Conservation (phyloP, 2,888 invertebrate genomes). For the Cerastis leucographa region DNA sequence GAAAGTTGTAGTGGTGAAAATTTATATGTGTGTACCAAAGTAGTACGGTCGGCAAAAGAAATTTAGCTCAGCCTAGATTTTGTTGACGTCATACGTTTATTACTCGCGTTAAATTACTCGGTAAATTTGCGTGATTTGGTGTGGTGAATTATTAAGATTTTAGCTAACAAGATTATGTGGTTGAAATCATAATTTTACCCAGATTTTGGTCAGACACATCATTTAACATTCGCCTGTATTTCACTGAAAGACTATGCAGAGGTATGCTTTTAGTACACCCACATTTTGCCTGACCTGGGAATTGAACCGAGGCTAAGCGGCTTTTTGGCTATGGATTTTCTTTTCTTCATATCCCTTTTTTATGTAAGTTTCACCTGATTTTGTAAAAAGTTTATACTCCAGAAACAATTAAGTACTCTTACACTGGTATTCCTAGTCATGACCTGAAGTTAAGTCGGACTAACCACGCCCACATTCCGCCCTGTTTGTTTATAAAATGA, state of each 20-base stretch:
- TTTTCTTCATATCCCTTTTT: no score
- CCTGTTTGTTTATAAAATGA: no score
- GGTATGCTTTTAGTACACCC: neutral
- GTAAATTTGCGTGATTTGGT: conserved; percentile 36
- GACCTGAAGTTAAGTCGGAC: no score
- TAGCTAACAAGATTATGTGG: neutral
- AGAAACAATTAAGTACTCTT: no score
- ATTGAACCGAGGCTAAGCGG: neutral
- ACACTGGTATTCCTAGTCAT: no score
- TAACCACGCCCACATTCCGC: no score
- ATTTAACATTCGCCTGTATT: neutral
- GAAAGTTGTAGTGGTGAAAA: conserved; percentile 82
- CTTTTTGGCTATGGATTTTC: neutral
- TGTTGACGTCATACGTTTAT: conserved; percentile 50
- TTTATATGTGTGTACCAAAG: conserved; percentile 77
- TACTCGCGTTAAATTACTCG: conserved; percentile 45
- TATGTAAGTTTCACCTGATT: neutral
- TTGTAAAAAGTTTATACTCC: neutral
- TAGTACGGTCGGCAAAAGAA: conserved; percentile 75
- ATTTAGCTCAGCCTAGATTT: conserved; percentile 59
- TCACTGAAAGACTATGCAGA: neutral
- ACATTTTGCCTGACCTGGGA: neutral
- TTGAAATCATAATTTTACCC: neutral
- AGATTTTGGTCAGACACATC: neutral
- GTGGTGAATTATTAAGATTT: conserved; percentile 3